Evolutionary conservation across 2,888 invertebrate genomes (phyloP).

Genomic region (Lissonota sp.): DNA sequence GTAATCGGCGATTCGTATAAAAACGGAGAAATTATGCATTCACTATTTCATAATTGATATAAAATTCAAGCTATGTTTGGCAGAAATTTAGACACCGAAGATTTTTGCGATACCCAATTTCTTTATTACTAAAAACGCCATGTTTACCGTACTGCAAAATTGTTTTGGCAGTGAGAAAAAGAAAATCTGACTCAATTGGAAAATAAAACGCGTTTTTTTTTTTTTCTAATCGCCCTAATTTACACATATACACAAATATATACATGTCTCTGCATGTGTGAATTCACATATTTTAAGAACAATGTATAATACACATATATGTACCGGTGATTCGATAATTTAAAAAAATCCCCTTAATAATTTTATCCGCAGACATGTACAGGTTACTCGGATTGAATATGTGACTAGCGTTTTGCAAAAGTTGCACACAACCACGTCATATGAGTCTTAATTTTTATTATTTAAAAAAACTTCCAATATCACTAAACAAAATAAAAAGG

Average conservation of each 20-base stretch:
- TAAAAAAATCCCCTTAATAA: slow-evolving; percentile 30
- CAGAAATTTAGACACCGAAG: no score
- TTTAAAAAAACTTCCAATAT: no score
- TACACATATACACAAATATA: slow-evolving; percentile 35
- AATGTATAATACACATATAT: slow-evolving; percentile 62
- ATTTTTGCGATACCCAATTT: no score
- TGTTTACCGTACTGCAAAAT: no score
- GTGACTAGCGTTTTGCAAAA: slow-evolving; percentile 56
- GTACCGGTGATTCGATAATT: slow-evolving; percentile 31
- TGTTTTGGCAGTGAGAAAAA: no score
- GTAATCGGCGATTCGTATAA: no score
- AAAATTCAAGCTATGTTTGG: no score
- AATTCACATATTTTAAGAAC: slow-evolving; percentile 58
- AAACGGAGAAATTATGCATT: no score
- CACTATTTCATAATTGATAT: no score
- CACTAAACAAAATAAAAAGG: neutral
- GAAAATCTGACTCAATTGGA: no score
- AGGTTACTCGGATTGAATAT: slow-evolving; percentile 26
- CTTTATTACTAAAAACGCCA: no score
- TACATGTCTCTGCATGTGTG: slow-evolving; percentile 30
- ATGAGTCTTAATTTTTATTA: neutral
- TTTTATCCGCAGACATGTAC: slow-evolving; percentile 47
- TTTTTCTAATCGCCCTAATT: neutral
- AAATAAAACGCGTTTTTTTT: no score
- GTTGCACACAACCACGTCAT: slow-evolving; percentile 51